Base-by-base conservation (phyloP, 2,888 invertebrate genomes). In the Pecten maximus region DNA sequence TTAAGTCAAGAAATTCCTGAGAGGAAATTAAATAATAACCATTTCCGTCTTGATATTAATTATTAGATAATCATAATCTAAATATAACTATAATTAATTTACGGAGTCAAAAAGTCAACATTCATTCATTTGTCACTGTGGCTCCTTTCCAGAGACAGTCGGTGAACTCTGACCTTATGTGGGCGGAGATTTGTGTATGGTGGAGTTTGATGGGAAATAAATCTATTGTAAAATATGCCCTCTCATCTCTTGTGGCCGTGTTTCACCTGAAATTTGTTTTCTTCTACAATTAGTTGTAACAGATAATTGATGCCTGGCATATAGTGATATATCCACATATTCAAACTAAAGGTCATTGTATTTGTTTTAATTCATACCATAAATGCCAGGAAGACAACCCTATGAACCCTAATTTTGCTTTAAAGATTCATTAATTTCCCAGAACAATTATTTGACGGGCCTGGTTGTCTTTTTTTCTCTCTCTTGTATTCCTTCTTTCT, bases 1-100 rank as follows among this genome's bases (percentile, higher is more conserved):
- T 74, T 35, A 74, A 74, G 74, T 74, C 74, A 28, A 74, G 35
- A 28, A 74, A 74, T 74, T 74, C 74, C 74, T 74, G 4, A 23
- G 74, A 74, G 19, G 74, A 35, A 74, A 74, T 74, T 74, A 74
- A 74, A 28, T 35, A 28, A 28, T 28, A 74, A 35, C 35, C 74
- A 74, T 74, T 74, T 74, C 74, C 74, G 74, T 74, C 74, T 23
- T 74, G 8, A 60, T 74, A 23, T 74, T 74, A 74, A 74, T 74
- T 74, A 74, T 10, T 10, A 74, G 35, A 35, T 74, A 74, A 74
- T 74, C 35, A 74, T 74, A 35, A 28, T 74, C 74, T 74, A 74
- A 35, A 74, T 74, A 74, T 74, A 74, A 35, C 35, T 74, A 35
- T 74, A 74, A 74, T 74, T 74, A 74, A 74, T 74, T 35, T 74